Base-by-base conservation (phyloP, 2,113 vertebrate genomes). In the Barnardius zonarius region DNA sequence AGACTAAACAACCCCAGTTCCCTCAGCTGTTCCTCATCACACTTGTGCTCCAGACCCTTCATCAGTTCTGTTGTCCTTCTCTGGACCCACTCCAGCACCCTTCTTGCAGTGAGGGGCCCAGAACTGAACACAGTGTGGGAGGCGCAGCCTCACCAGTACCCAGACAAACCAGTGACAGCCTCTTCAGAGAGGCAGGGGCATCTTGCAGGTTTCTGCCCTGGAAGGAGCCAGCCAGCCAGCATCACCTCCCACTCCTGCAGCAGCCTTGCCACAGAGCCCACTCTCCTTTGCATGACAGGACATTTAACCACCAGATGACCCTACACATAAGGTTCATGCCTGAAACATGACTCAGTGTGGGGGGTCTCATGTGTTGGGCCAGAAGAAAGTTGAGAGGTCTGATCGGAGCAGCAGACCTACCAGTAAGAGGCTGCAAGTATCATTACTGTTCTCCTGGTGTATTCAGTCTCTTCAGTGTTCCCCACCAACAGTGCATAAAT, bases 381-480 rank as follows among this genome's bases (percentile, higher is more conserved):
- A 94, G 41, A 73, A 89, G 83, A 94, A 91, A 95, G 66, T n/a
- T 2, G 4, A 93, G 83, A 96, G 74, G 52, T 76, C 77, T 78
- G 68, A 95, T 70, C 62, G 8, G 33, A 49, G 67, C 67, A 93
- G 57, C 86, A 87, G 39, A 83, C 37, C 64, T 69, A 75, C 35
- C 67, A 79, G 59, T 41, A 54, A 67, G 24, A 84, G 48, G 35
- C 66, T 89, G 70, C 66, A 95, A 93, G 87, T 80, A 84, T 46
- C 70, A 79, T 18, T 57, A 54, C 49, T 43, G 59, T 23, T 73
- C 37, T 84, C 23, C 66, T 62, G 41, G 43, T 66, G 11, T n/a
- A 66, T 23, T 35, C 77, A 49, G 37, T 41, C 86, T 75, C 76
- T 72, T 67, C 74, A 46, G 23, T 13, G 33, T 22, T 79, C 62